Percentiles rank a stretch among this genome's conserved stretches.
Conservation (phyloP, 2,888 invertebrate genomes). For the Thereva unica region DNA sequence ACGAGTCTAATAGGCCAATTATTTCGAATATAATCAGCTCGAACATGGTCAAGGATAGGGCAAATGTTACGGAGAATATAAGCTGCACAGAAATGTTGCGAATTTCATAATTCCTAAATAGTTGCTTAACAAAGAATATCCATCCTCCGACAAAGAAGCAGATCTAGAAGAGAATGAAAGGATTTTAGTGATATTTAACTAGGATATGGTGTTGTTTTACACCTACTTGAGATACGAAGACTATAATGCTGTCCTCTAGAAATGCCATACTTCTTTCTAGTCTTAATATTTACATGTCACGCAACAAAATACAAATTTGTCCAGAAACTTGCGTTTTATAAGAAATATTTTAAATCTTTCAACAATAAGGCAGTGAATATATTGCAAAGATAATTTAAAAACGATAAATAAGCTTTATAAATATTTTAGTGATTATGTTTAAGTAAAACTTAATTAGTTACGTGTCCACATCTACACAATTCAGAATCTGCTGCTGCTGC, state of each 20-base stretch:
- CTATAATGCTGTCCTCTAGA: conserved; percentile 79
- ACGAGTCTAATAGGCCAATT: conserved; percentile 86
- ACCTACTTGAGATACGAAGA: conserved; percentile 78
- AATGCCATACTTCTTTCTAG: conserved; percentile 69
- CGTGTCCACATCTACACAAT: too few species aligned
- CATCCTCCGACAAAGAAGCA: conserved; percentile 96
- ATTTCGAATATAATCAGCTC: conserved; percentile 99
- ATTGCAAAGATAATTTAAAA: too few species aligned
- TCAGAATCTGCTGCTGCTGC: too few species aligned
- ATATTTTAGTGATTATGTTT: too few species aligned
- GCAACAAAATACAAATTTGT: too few species aligned
- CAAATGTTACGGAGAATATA: conserved; percentile 94
- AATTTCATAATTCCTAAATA: conserved; percentile 97
- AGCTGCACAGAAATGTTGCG: conserved; percentile 92
- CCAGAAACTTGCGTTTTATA: too few species aligned
- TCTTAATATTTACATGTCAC: not conserved
- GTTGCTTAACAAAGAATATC: conserved; percentile 96
- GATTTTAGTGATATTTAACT: not conserved
- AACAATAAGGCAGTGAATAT: too few species aligned
- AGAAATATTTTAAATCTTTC: too few species aligned
- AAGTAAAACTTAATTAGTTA: too few species aligned
- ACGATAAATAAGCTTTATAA: too few species aligned
- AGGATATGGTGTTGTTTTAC: not conserved
- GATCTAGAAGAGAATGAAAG: conserved; percentile 62
- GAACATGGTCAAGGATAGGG: conserved; percentile 98